A percentile compares a stretch with the other conserved stretches of the same genome.
These are phyloP conservation scores for Muscicapa striata DNA, from an alignment of 2,797 vertebrate genomes.

Conservation along the genomic window DNA sequence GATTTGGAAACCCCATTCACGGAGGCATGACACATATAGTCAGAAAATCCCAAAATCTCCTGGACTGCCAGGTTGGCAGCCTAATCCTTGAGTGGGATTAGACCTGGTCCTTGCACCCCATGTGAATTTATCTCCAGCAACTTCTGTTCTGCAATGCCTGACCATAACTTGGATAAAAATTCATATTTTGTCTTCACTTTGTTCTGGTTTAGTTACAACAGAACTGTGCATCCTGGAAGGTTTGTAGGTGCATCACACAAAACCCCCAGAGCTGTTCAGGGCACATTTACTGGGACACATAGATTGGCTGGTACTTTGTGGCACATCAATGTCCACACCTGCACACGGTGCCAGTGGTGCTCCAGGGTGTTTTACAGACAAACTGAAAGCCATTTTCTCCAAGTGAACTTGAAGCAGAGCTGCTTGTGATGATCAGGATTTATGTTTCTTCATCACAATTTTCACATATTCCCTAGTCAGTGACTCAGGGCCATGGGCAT, in stretches of 20 bases:
- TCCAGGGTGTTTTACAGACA: neutral
- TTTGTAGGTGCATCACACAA: neutral
- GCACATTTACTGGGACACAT: neutral
- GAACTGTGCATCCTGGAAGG: neutral
- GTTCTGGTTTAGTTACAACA: neutral
- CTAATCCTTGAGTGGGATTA: neutral
- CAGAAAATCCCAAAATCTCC: neutral
- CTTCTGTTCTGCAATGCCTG: neutral
- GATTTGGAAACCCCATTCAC: neutral
- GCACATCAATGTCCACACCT: neutral
- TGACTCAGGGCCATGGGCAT: neutral
- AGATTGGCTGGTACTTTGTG: neutral
- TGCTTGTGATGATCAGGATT: constrained; percentile 40
- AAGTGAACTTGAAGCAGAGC: neutral
- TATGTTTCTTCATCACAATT: constrained; percentile 3
- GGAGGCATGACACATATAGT: neutral
- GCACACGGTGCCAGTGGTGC: neutral
- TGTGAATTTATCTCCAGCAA: neutral
- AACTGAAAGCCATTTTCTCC: constrained; percentile 10
- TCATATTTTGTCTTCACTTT: neutral
- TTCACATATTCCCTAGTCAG: constrained; percentile 35
- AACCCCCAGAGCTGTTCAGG: neutral
- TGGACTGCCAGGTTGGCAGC: neutral
- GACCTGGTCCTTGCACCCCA: neutral
- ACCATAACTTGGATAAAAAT: rapidly evolving